phyloP scores from a whole-genome alignment of 2,113 vertebrate species.

The Mustelus asterias region DNA sequence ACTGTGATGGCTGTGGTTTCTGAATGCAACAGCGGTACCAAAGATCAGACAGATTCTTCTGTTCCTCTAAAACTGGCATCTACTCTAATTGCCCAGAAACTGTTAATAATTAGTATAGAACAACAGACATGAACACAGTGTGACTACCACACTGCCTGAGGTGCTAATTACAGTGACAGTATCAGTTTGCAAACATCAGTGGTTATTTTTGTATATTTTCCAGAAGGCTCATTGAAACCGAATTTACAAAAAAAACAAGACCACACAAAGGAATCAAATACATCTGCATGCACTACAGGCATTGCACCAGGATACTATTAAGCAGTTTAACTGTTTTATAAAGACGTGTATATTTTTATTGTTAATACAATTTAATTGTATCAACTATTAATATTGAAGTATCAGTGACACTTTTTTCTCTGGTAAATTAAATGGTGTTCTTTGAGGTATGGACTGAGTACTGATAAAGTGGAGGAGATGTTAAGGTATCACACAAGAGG shows the following conservation, averaged over 20 bases:
- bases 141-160: not conserved
- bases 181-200: conserved; percentile 21
- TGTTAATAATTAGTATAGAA: conserved; percentile 21
- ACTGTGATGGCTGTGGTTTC: not conserved
- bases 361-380: not conserved
- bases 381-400: not conserved
- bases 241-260: not conserved
- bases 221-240: not conserved
- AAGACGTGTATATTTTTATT: not conserved
- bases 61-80: not conserved
- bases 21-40: not conserved
- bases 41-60: not conserved
- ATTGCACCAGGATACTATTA: not conserved
- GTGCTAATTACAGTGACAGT: not conserved
- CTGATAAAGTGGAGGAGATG: not conserved
- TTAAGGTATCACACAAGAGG: not conserved
- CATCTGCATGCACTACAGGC: no score
- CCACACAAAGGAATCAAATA: not conserved
- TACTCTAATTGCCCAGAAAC: not conserved
- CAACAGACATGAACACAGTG: conserved; percentile 25
- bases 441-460: not conserved
- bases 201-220: not conserved
- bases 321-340: not conserved
- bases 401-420: not conserved
- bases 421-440: not conserved